Base-by-base conservation (phyloP, 2,888 invertebrate genomes). In the Lasioglossum figueresi region DNA sequence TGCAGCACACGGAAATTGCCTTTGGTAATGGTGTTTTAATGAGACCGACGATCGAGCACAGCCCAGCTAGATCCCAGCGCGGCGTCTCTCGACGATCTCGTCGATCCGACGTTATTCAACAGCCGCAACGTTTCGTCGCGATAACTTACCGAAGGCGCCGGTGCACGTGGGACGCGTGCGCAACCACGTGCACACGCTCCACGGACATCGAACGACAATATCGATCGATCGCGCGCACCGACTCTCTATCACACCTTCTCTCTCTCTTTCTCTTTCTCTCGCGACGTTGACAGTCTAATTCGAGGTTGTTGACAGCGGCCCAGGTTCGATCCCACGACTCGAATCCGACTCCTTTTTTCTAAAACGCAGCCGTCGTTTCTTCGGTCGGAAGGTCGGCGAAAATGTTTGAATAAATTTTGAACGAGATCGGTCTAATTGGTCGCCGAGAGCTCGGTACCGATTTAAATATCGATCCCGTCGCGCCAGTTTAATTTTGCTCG, bases 131-230 rank as follows among this genome's bases (percentile, higher is more conserved):
- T 86, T 70, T 56, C 82, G 75, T 73, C 71, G 73, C 72, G 63
- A 82, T 71, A 48, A 88, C 80, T 73, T 59, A 68, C 68, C 71
- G 79, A 77, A 79, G 76, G 82, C 85, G 84, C 72, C 76, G 74
- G 74, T 63, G 82, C 90, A 90, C 90, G 90, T 90, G 89, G 88
- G 82, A 86, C 83, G 87, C 86, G 86, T 88, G 88, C 83, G 83
- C 76, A 77, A 81, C 82, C 88, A 90, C 88, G 91, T 90, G 89
- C 83, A 75, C 70, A 1, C 66, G 66, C n/a, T 71, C 34, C 79
- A 71, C 74, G 80, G 19, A 66, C 82, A 88, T 86, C 82, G 86
- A 82, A 77, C 71, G 82, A 77, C 84, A 79, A 88, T 77, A 89
- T 88, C 87, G 85, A 87, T 89, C 81, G 84, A 84, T 83, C 82